Evolutionary conservation across 2,888 invertebrate species (phyloP), one percentile per base, ranked within the genome.

Genomic region (Drosophila mayaguana): DNA sequence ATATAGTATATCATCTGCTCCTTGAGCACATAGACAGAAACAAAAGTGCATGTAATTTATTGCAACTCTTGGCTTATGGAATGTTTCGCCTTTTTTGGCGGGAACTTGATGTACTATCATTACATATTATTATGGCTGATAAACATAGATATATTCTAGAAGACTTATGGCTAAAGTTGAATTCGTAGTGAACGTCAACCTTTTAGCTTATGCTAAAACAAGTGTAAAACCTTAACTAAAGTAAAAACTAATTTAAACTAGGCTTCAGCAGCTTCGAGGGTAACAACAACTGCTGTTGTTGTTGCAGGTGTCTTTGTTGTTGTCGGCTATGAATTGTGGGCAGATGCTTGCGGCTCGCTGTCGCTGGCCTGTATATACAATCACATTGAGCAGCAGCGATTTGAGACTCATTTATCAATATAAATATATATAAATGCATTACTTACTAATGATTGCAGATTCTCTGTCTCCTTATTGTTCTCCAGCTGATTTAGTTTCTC

Each of bases 11-110:
- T 34, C 32, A 22, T 34, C 32, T 8, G 16, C 18, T n/a, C 12
- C 25, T 4, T 40, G 50, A 25, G 20, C 28, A 55, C 51, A 59
- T 36, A 65, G 40, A 59, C 45, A 42, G 16, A 18, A 66, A 32
- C 25, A n/a, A 38, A n/a, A 45, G 20, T 48, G 45, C 18, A 57
- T 25, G 46, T 22, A 38, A 38, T 63, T 68, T 40, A 43, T 56
- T 32, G 72, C 42, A 60, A 34, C 22, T 53, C 60, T 46, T 43
- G 50, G 59, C 28, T 28, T 32, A 34, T 34, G 16, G 25, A n/a
- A 48, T 12, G 12, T 71, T 75, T 81, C 84, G 75, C 72, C 72
- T 74, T 80, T 83, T 83, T 85, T 81, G 81, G 81, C 81, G 81
- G 79, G 76, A 81, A 83, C 64, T 59, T 51, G 42, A 51, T 48